These are phyloP conservation scores for Phortica okadai DNA, from an alignment of 2,888 invertebrate genomes.

Conservation along the genomic window DNA sequence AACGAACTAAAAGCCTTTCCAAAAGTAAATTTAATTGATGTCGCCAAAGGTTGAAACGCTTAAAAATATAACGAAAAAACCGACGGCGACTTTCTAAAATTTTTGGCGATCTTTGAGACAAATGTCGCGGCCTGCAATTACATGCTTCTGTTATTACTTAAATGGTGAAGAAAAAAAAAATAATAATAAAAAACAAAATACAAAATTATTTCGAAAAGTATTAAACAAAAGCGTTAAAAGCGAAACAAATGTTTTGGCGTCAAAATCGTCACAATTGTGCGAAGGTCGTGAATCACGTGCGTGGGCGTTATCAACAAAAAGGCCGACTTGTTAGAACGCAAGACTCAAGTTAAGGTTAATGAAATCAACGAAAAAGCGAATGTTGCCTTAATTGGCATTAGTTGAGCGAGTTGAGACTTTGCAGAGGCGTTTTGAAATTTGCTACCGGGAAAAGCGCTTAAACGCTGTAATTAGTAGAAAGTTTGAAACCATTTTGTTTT, in stretches of 20 bases:
- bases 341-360: not conserved
- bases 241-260: not conserved
- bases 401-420: not conserved
- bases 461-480: constrained; percentile 7
- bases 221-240: not conserved
- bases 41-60: constrained; percentile 46
- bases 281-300: not conserved
- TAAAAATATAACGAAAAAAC: constrained; percentile 1
- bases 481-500: not conserved
- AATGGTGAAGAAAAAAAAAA: not conserved
- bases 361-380: not conserved
- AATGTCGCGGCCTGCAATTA: not conserved
- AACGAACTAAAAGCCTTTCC: constrained; percentile 5
- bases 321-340: not conserved
- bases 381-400: not conserved
- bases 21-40: constrained; percentile 1
- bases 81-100: constrained; percentile 20
- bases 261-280: constrained; percentile 47
- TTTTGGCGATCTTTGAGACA: not conserved
- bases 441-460: not conserved
- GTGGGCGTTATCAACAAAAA: constrained; percentile 51
- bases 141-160: not conserved
- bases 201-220: not conserved
- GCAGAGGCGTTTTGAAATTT: not conserved
- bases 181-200: not conserved